Percentiles rank a stretch among this genome's conserved stretches.
These are phyloP conservation scores for Yponomeuta cagnagella DNA, from an alignment of 2,888 invertebrate species.

Conservation along the genomic window DNA sequence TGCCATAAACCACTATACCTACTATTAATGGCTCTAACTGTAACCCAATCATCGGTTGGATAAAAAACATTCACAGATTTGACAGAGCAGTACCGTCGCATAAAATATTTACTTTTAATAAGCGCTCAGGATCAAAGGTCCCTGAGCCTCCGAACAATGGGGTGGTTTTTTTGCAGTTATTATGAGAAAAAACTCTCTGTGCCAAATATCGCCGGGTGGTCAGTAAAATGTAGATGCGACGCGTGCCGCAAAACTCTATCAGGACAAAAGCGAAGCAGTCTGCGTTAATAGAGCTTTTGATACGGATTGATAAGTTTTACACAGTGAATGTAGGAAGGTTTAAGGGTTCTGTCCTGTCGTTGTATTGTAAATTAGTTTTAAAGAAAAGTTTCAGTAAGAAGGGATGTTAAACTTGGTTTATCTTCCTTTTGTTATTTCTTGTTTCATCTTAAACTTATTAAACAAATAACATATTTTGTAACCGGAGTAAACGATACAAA, in stretches of 20 bases:
- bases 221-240: slow-evolving; percentile 44
- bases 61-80: slow-evolving; percentile 14
- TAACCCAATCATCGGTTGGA: neutral
- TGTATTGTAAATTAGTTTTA: too few relatives aligned
- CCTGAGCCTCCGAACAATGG: slow-evolving; percentile 67
- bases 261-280: slow-evolving; percentile 31
- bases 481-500: too few relatives aligned
- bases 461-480: too few relatives aligned
- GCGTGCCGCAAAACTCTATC: slow-evolving; percentile 37
- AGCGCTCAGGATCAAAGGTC: slow-evolving; percentile 72
- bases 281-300: slow-evolving; percentile 13
- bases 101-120: slow-evolving; percentile 76
- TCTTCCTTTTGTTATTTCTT: too few relatives aligned
- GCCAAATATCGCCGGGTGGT: slow-evolving; percentile 27
- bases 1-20: neutral
- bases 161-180: slow-evolving; percentile 42
- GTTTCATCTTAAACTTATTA: too few relatives aligned
- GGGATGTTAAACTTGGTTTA: too few relatives aligned
- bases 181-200: slow-evolving; percentile 34
- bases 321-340: too few relatives aligned
- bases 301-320: neutral
- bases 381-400: too few relatives aligned
- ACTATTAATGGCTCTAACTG: neutral
- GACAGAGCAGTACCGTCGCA: slow-evolving; percentile 39
- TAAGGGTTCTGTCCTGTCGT: too few relatives aligned